phyloP scores from a whole-genome alignment of 2,113 vertebrate genomes.

The Cochlearius cochlearius region DNA sequence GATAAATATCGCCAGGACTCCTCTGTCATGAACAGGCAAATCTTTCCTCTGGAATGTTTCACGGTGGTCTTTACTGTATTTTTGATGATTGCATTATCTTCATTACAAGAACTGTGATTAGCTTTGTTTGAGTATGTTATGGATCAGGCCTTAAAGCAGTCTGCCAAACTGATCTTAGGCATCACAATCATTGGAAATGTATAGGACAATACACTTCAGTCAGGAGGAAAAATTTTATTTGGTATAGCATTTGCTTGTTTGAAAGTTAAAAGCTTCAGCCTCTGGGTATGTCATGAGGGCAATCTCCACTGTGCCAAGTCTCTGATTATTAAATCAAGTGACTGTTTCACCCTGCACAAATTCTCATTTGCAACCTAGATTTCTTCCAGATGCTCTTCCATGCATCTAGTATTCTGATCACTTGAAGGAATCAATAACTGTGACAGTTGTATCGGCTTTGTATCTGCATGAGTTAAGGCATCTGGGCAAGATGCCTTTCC shows the following conservation, averaged over 20 bases:
- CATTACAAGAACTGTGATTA: not conserved
- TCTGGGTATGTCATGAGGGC: not conserved
- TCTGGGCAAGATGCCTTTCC: not conserved
- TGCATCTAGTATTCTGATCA: not conserved
- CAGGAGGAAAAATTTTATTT: not conserved
- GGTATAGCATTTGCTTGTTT: not conserved
- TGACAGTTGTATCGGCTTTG: not conserved
- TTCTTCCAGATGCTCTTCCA: not conserved
- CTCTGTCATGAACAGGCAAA: not conserved
- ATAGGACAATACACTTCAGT: not conserved
- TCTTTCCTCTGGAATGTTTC: not conserved
- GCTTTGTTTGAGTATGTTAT: not conserved
- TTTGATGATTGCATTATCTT: not conserved
- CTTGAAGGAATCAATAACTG: not conserved
- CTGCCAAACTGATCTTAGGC: not conserved
- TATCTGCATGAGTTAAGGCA: not conserved
- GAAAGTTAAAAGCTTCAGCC: not conserved
- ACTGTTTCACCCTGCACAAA: not conserved
- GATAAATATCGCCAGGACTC: not conserved
- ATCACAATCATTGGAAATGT: not conserved
- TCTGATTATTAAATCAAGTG: not conserved
- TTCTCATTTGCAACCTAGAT: not conserved
- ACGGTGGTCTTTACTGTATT: not conserved
- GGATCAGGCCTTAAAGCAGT: accelerated
- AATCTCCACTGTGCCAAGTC: not conserved